Percentiles rank a stretch among this genome's conserved stretches.
Conservation (phyloP, 2,888 invertebrate species). For the Tipula unca region DNA sequence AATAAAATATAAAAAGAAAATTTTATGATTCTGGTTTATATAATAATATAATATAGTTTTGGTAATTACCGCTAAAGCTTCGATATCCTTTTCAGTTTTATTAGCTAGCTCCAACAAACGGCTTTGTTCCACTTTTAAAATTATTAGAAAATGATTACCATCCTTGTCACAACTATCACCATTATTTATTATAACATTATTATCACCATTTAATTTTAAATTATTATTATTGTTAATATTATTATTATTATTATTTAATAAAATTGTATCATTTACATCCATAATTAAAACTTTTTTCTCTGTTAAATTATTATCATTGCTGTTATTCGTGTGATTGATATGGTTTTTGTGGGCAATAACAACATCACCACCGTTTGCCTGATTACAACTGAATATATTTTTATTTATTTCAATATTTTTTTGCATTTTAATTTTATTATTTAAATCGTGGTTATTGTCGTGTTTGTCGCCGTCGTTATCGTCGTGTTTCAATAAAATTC, state of each 20-base stretch:
- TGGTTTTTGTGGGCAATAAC: background rate
- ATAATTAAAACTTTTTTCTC: background rate
- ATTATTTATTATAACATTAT: slow-evolving; percentile 1
- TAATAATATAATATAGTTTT: background rate
- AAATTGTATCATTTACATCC: background rate
- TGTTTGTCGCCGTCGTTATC: background rate
- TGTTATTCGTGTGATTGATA: background rate
- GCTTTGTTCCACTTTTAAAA: slow-evolving; percentile 65
- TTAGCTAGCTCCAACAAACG: slow-evolving; percentile 59
- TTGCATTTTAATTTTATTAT: background rate
- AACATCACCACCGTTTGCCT: slow-evolving; percentile 15
- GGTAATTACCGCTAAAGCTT: slow-evolving; percentile 43
- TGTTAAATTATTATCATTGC: background rate
- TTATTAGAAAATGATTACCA: slow-evolving; percentile 67
- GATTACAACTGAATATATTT: background rate
- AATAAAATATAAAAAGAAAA: slow-evolving; percentile 27
- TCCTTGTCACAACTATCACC: slow-evolving; percentile 47
- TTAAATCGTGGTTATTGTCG: background rate
- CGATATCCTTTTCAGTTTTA: slow-evolving; percentile 60
- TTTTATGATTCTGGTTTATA: background rate
- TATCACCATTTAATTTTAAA: slow-evolving; percentile 17
- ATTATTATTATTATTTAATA: slow-evolving; percentile 3
- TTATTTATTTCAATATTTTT: background rate
- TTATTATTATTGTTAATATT: background rate
- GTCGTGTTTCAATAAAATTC: background rate